Percentiles rank a stretch among this genome's conserved stretches.
Conservation (phyloP, 1,140 invertebrate species). For the Ostrea edulis region DNA sequence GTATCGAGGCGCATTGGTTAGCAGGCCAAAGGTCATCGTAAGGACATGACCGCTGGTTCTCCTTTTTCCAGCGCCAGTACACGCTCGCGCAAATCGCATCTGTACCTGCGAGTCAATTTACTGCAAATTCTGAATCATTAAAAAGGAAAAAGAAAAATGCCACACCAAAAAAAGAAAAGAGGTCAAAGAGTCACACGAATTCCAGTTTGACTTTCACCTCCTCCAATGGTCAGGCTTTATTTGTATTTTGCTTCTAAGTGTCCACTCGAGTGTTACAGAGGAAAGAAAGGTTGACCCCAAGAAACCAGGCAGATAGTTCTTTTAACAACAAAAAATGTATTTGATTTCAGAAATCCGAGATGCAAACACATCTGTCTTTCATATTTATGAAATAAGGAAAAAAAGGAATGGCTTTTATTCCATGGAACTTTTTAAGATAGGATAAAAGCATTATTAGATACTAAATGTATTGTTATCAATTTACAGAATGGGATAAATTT, state of each 20-base stretch:
- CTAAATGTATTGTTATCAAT: too few species aligned
- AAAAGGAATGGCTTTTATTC: neutral
- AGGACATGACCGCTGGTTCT: slow-evolving; percentile 4
- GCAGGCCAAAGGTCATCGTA: slow-evolving; percentile 24
- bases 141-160: slow-evolving; percentile 22
- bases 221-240: neutral
- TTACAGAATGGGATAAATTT: too few species aligned
- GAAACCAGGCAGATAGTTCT: neutral
- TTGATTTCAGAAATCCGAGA: neutral
- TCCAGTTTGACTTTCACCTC: neutral
- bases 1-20: slow-evolving; percentile 4
- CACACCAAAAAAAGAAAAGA: neutral
- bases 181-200: slow-evolving; percentile 5
- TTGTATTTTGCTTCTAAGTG: slow-evolving; percentile 18
- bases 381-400: neutral
- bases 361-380: neutral
- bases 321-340: neutral
- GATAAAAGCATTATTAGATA: too few species aligned
- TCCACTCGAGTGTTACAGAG: neutral
- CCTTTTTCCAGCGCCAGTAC: slow-evolving; percentile 1
- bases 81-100: neutral
- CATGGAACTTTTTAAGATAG: too few species aligned
- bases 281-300: neutral
- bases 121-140: slow-evolving; percentile 29
- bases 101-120: slow-evolving; percentile 21